Evolutionary conservation across 30 jellyfish, hydroid and myxozoan species (phyloP).

Genomic region (Turritopsis rubra): DNA sequence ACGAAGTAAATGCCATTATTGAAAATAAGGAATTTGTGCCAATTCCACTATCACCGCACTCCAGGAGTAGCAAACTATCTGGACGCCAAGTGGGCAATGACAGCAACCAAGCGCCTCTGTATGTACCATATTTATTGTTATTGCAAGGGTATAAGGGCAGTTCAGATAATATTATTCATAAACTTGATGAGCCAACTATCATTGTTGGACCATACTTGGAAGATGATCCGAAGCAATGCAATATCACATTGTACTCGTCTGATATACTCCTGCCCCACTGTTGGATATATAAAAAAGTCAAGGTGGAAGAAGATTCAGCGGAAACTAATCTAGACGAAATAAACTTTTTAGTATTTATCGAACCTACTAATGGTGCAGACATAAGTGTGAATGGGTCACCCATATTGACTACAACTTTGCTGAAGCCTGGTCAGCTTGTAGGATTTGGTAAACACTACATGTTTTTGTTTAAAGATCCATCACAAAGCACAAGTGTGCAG

Average conservation of each 20-base stretch:
- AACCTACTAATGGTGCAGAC: conserved; percentile 57
- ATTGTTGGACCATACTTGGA: conserved; percentile 42
- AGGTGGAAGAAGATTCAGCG: conserved; percentile 41
- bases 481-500: conserved; percentile 39
- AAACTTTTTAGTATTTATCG: conserved; percentile 51
- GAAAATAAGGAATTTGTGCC: conserved; percentile 19
- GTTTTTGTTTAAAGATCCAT: conserved; percentile 77
- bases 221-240: conserved; percentile 13
- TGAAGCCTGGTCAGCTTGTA: conserved; percentile 70
- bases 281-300: conserved; percentile 54
- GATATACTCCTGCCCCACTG: conserved; percentile 60
- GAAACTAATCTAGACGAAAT: conserved; percentile 87
- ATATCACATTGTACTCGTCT: conserved; percentile 46
- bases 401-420: conserved; percentile 48
- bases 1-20: background rate
- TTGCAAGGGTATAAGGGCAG: conserved; percentile 48
- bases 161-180: conserved; percentile 41
- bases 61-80: conserved; percentile 23
- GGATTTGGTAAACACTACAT: conserved; percentile 66
- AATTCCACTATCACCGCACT: conserved; percentile 31
- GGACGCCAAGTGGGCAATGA: conserved; percentile 6
- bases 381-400: conserved; percentile 53
- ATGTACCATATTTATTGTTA: conserved; percentile 60
- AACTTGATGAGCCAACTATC: conserved; percentile 47
- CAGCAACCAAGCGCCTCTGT: conserved; percentile 26